Percentiles rank a stretch among this genome's conserved stretches.
Evolutionary conservation across 2,797 vertebrate genomes (phyloP).

Genomic region (Sarcophilus harrisii): DNA sequence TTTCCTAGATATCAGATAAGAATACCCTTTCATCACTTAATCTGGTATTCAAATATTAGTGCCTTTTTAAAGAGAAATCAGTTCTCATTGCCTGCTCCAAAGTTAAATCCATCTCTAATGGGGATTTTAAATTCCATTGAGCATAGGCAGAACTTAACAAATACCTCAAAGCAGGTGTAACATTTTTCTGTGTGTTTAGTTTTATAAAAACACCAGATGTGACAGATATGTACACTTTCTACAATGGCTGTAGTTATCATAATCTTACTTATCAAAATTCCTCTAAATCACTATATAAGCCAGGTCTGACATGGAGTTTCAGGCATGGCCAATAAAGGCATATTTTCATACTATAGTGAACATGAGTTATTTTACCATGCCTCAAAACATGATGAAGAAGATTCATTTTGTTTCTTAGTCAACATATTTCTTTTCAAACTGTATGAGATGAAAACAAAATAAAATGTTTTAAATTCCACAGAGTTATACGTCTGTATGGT

Average conservation of each 20-base stretch:
- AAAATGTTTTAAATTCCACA: neutral
- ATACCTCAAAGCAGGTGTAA: conserved; percentile 11
- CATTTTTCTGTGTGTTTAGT: neutral
- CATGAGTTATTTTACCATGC: neutral
- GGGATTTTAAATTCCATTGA: neutral
- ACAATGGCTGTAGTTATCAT: neutral
- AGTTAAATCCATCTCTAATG: neutral
- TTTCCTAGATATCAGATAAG: conserved; percentile 44
- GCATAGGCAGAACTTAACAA: neutral
- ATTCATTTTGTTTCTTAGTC: neutral
- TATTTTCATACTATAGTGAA: neutral
- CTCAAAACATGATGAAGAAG: neutral
- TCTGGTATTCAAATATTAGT: neutral
- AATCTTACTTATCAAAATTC: neutral
- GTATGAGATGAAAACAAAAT: conserved; percentile 28
- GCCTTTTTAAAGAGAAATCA: neutral
- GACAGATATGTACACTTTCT: neutral
- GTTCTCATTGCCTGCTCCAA: neutral
- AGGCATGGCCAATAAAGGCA: neutral
- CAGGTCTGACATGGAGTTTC: neutral
- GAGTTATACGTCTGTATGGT: neutral
- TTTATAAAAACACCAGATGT: neutral
- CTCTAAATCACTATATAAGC: neutral
- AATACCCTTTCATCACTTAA: conserved; percentile 5
- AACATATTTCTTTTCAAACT: neutral